Conservation (phyloP, 2,113 vertebrate species). For the Rhinolophus sinicus region DNA sequence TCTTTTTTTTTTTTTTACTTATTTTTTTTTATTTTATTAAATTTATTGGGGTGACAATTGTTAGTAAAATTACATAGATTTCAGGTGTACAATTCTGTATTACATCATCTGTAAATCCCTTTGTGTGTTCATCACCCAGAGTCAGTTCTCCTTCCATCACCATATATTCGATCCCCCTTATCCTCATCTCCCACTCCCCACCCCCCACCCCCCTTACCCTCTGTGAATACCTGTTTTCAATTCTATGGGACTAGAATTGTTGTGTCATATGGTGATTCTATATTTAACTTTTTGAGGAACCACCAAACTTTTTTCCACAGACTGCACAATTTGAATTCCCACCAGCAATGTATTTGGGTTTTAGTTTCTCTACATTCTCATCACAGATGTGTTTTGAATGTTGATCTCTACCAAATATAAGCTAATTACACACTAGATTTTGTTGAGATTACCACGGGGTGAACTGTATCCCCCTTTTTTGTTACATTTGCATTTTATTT, state of each 20-base stretch:
- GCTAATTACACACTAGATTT: neutral
- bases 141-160: too few species aligned
- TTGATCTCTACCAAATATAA: slow-evolving; percentile 5
- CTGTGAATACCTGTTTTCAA: neutral
- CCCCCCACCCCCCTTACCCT: too few species aligned
- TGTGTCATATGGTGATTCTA: neutral
- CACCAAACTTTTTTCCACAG: neutral
- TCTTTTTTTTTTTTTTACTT: too few species aligned
- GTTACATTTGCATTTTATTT: slow-evolving; percentile 11
- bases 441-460: neutral
- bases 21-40: too few species aligned
- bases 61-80: too few species aligned
- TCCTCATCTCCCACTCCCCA: too few species aligned
- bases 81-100: too few species aligned
- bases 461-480: neutral
- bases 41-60: too few species aligned
- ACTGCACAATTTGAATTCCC: neutral
- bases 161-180: too few species aligned
- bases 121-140: too few species aligned
- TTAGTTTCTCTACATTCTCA: neutral
- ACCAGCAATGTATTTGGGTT: neutral
- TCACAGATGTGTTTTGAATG: neutral
- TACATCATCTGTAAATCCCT: too few species aligned
- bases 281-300: neutral
- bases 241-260: neutral